These are phyloP conservation scores for Danio kyathit DNA, from an alignment of 2,797 vertebrate genomes.

Conservation along the genomic window DNA sequence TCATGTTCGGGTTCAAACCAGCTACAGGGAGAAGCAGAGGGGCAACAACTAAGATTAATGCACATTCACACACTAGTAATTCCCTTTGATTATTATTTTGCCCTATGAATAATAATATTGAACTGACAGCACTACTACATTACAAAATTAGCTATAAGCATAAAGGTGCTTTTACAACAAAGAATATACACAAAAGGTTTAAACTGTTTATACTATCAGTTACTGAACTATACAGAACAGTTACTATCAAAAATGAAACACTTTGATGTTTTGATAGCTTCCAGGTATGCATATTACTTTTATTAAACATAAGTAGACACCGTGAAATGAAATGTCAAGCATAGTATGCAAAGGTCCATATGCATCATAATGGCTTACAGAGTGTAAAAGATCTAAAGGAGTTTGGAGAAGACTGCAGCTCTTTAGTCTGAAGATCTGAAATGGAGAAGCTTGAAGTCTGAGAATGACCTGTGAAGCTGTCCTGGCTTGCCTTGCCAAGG, in stretches of 20 bases:
- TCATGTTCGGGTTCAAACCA: constrained; percentile 96
- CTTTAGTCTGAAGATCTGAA: constrained; percentile 98
- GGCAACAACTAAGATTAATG: neutral
- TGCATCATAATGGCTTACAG: constrained; percentile 77
- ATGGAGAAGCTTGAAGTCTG: constrained; percentile 89
- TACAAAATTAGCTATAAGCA: too few relatives aligned
- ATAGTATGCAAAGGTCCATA: neutral
- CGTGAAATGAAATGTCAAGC: neutral
- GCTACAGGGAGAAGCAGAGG: constrained; percentile 72
- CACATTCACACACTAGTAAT: neutral
- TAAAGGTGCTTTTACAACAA: too few relatives aligned
- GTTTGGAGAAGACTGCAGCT: constrained; percentile 92
- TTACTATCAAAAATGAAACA: too few relatives aligned
- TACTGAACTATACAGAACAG: too few relatives aligned
- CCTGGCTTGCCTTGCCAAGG: constrained; percentile 92
- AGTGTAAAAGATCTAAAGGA: constrained; percentile 93
- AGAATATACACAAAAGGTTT: too few relatives aligned
- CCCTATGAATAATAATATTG: too few relatives aligned
- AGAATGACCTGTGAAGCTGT: constrained; percentile 90
- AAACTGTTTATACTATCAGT: too few relatives aligned
- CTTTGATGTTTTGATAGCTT: too few relatives aligned
- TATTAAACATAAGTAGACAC: neutral
- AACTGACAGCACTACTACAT: too few relatives aligned
- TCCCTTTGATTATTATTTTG: too few relatives aligned
- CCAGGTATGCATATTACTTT: neutral